Conservation (phyloP, 2,888 invertebrate species). For the Hermaeophaga mercurialis region DNA sequence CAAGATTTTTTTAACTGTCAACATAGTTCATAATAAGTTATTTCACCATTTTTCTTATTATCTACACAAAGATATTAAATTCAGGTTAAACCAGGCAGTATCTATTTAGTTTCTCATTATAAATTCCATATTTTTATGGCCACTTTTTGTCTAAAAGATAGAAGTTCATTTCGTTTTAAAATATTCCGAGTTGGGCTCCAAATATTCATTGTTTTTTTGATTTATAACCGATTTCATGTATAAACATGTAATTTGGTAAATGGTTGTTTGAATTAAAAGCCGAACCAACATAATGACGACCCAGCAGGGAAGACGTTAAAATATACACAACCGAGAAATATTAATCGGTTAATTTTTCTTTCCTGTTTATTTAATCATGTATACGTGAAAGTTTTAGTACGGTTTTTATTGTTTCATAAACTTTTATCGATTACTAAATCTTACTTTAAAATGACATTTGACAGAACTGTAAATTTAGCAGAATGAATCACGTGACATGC, state of each 20-base stretch:
- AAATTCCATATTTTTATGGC: constrained; percentile 1
- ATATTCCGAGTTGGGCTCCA: constrained; percentile 16
- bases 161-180: constrained; percentile 18
- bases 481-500: too few species aligned
- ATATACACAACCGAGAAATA: constrained; percentile 14
- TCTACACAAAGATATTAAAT: too few species aligned
- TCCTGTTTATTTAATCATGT: neutral
- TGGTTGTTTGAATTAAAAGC: constrained; percentile 24
- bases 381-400: too few species aligned
- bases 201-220: constrained; percentile 26
- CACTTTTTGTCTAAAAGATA: constrained; percentile 10
- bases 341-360: neutral
- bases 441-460: too few species aligned
- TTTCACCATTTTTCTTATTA: too few species aligned
- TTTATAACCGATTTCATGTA: constrained; percentile 23
- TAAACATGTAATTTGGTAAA: constrained; percentile 28
- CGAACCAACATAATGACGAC: constrained; percentile 16
- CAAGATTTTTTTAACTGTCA: too few species aligned
- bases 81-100: constrained; percentile 3
- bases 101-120: neutral
- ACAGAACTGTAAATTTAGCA: too few species aligned
- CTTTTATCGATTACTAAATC: too few species aligned
- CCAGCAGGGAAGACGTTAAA: constrained; percentile 19
- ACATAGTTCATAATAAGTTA: too few species aligned
- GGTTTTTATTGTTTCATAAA: too few species aligned